Percentiles rank a stretch among this genome's conserved stretches.
Conservation (phyloP, 2,113 vertebrate species). For the Chloebia gouldiae region DNA sequence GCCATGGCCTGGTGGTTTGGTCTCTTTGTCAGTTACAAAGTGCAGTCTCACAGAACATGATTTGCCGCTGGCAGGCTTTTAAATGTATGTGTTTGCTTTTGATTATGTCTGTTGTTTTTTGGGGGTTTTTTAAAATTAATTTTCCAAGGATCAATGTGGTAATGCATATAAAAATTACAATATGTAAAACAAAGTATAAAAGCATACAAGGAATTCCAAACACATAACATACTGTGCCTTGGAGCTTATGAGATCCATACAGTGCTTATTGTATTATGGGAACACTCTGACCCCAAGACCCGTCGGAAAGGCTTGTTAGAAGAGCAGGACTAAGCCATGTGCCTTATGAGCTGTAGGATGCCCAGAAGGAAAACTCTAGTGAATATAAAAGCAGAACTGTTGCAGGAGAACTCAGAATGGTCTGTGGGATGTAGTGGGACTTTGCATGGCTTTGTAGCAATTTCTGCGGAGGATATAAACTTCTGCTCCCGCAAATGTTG, state of each 20-base stretch:
- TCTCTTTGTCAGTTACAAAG: slow-evolving; percentile 50
- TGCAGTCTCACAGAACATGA: slow-evolving; percentile 52
- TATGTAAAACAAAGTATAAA: slow-evolving; percentile 68
- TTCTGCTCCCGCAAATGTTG: neutral
- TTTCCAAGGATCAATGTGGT: slow-evolving; percentile 64
- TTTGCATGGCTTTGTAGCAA: slow-evolving; percentile 1
- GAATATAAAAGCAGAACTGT: neutral
- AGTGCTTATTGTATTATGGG: slow-evolving; percentile 53
- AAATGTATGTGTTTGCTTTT: slow-evolving; percentile 63
- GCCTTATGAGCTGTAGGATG: slow-evolving; percentile 39
- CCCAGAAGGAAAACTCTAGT: slow-evolving; percentile 40
- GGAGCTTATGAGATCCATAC: slow-evolving; percentile 63
- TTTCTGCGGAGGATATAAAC: neutral
- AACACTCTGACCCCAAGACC: slow-evolving; percentile 63
- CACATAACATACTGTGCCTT: slow-evolving; percentile 65
- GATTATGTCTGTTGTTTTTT: neutral
- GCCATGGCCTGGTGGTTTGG: slow-evolving; percentile 18
- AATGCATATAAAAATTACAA: slow-evolving; percentile 65
- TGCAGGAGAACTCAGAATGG: neutral
- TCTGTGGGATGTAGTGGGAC: neutral
- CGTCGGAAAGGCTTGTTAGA: neutral
- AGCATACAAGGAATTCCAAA: slow-evolving; percentile 67
- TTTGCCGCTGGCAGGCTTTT: slow-evolving; percentile 56
- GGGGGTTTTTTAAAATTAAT: slow-evolving; percentile 22
- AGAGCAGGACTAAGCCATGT: slow-evolving; percentile 20